Evolutionary conservation across 2,113 vertebrate genomes (phyloP), one percentile per base, ranked within the genome.

Genomic region (Burhinus bistriatus): DNA sequence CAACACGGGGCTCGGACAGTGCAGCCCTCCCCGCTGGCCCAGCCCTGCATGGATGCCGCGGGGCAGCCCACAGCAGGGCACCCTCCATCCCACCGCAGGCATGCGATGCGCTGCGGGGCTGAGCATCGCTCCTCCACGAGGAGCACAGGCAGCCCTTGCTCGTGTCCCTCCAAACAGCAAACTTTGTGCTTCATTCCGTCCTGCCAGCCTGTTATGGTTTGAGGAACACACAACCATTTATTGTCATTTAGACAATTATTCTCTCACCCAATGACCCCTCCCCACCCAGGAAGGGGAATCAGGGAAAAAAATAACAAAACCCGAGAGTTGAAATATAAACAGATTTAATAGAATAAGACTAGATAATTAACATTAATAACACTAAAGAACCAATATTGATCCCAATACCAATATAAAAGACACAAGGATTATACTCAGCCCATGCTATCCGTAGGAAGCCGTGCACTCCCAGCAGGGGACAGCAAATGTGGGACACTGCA

Each of bases 131-230:
- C 13, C 18, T 36, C 59, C 54, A 5, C 0, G 4, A 49, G 66
- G 7, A 54, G 21, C 20, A 45, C 0, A 4, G 23, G 27, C 47
- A 80, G 16, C 55, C 59, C 49, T 49, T 79, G 30, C 65, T 34
- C 7, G 0, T 15, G 15, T 61, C 9, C 21, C 68, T 23, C 29
- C 36, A 34, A 3, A 47, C 1, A 1, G 21, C 52, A 62, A 71
- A 51, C 5, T 0, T 38, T 44, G 66, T 54, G 66, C 2, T 34
- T 3, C 0, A 0, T 58, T 69, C 58, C 54, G 23, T 42, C 55
- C 58, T 22, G 5, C 62, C 52, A 12, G 17, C n/a, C 36, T 40
- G 61, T 15, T 40, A 27, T 4, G 25, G 36, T 40, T 18, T 62
- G 61, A 40, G 61, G 15, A 62, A 62, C 25, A 16, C 36, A 40